Percentiles rank a stretch among this genome's conserved stretches.
phyloP scores from a whole-genome alignment of 2,888 invertebrate genomes.

The Caenorhabditis macrosperma region DNA sequence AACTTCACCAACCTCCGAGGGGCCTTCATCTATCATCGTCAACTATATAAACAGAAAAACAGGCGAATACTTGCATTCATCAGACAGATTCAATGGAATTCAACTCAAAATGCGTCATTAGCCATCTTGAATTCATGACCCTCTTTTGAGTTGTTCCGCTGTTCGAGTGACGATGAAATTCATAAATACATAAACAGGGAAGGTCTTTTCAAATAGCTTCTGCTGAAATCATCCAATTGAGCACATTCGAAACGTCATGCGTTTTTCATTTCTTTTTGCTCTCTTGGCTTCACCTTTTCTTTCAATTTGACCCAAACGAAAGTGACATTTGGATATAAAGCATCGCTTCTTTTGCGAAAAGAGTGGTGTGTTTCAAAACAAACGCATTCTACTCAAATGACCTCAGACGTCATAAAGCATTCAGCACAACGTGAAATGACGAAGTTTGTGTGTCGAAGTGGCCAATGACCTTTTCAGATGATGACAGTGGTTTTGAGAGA shows the following conservation, averaged over 20 bases:
- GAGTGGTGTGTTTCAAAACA: conserved; percentile 9
- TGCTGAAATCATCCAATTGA: neutral
- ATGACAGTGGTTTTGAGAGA: neutral
- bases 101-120: no score
- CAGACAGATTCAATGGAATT: neutral
- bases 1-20: no score
- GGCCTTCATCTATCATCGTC: conserved; percentile 39
- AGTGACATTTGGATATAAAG: neutral
- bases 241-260: no score
- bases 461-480: neutral
- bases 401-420: conserved; percentile 11
- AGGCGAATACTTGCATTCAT: neutral
- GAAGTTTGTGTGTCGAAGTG: neutral
- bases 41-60: conserved; percentile 27
- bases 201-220: neutral
- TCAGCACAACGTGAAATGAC: conserved; percentile 2
- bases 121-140: no score
- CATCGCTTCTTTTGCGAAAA: neutral
- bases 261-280: no score
- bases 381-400: conserved; percentile 17
- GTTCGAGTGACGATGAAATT: no score
- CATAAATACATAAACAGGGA: no score
- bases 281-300: neutral
- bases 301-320: neutral
- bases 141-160: no score